Evolutionary conservation across 2,888 invertebrate species (phyloP).

Genomic region (Drosophila mimetica): DNA sequence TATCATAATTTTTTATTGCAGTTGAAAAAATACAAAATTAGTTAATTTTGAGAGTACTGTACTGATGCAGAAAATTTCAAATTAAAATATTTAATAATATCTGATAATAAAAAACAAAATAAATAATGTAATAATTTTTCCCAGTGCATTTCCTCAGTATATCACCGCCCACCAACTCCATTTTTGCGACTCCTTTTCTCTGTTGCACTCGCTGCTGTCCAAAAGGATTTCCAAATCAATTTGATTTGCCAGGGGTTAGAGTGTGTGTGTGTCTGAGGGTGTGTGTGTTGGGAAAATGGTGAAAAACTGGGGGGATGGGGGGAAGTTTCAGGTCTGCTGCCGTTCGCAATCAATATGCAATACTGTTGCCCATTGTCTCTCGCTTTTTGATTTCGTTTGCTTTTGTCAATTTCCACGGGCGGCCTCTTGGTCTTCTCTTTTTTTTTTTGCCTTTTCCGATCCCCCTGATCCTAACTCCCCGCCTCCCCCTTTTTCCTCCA

Average conservation of each 20-base stretch:
- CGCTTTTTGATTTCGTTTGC: constrained; percentile 69
- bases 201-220: constrained; percentile 45
- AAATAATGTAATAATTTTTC: not conserved
- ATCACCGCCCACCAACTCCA: constrained; percentile 3
- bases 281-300: not conserved
- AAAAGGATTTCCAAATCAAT: constrained; percentile 71
- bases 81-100: not conserved
- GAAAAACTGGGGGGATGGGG: constrained; percentile 16
- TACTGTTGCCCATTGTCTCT: constrained; percentile 61
- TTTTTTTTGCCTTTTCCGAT: not conserved
- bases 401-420: constrained; percentile 71
- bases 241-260: constrained; percentile 62
- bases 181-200: constrained; percentile 20
- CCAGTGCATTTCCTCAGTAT: not conserved
- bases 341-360: constrained; percentile 51
- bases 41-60: no score
- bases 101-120: not conserved
- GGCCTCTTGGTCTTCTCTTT: constrained; percentile 22
- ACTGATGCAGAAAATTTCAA: no score
- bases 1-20: no score
- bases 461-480: not conserved
- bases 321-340: constrained; percentile 27
- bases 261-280: not conserved
- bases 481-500: constrained; percentile 2
- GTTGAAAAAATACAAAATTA: no score